phyloP scores from a whole-genome alignment of 2,797 vertebrate species.

The Salmo trutta region DNA sequence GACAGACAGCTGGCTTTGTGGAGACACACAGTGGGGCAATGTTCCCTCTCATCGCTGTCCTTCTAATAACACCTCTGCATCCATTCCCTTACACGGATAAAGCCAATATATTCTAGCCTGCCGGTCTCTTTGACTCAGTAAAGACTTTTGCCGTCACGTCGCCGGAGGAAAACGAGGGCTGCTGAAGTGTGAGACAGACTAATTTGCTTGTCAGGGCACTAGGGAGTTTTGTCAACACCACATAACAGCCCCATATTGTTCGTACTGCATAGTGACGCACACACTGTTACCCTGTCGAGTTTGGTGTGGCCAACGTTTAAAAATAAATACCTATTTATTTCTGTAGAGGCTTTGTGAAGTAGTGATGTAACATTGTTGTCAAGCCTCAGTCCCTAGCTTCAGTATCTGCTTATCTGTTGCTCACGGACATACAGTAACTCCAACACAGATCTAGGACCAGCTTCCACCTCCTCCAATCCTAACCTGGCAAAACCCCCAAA shows the following conservation, averaged over 20 bases:
- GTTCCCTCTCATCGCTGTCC: conserved; percentile 10
- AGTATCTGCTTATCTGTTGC: not conserved
- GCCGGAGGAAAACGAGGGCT: conserved; percentile 41
- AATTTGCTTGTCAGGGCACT: conserved; percentile 62
- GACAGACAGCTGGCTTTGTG: conserved; percentile 62
- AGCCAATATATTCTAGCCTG: conserved; percentile 59
- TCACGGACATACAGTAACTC: not conserved
- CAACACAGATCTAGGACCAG: not conserved
- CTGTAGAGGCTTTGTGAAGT: conserved; percentile 38
- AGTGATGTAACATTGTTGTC: conserved; percentile 45
- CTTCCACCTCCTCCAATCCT: not conserved
- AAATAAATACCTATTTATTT: conserved; percentile 47
- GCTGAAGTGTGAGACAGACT: conserved; percentile 57
- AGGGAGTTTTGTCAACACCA: conserved; percentile 68
- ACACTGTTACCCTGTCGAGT: conserved; percentile 18
- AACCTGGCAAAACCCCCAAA: too few relatives aligned
- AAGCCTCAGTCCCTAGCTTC: conserved; percentile 15
- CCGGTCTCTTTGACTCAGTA: conserved; percentile 43
- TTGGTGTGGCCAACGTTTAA: conserved; percentile 36
- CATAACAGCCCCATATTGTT: conserved; percentile 56
- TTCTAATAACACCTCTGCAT: conserved; percentile 59
- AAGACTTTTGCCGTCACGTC: conserved; percentile 38
- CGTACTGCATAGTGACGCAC: conserved; percentile 40
- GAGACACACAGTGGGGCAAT: conserved; percentile 32
- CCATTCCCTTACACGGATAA: conserved; percentile 54